These are phyloP conservation scores for Pantherophis guttatus DNA, from an alignment of 2,113 vertebrate genomes.

Conservation along the genomic window DNA sequence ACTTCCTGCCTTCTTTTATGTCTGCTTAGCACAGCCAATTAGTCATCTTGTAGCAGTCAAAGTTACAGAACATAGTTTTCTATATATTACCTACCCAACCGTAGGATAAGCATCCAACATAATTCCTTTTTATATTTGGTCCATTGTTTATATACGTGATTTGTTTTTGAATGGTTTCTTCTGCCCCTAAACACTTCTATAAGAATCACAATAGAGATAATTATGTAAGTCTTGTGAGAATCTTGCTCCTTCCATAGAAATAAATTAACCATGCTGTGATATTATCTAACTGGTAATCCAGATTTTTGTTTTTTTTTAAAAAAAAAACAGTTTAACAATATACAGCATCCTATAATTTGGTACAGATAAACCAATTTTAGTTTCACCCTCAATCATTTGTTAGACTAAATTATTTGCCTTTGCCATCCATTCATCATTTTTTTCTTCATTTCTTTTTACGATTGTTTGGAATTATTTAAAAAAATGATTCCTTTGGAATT, in stretches of 20 bases:
- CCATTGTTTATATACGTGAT: background rate
- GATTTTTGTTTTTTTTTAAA: background rate
- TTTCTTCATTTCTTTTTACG: background rate
- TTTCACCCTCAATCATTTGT: background rate
- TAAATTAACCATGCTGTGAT: background rate
- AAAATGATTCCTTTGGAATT: background rate
- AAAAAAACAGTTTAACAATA: background rate
- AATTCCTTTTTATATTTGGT: background rate
- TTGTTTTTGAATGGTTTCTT: background rate
- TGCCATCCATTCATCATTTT: background rate
- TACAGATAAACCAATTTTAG: background rate
- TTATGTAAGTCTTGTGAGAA: background rate
- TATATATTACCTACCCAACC: no score
- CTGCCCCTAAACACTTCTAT: background rate
- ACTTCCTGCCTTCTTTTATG: no score
- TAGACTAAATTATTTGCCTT: background rate
- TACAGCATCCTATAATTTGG: background rate
- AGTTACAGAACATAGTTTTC: no score
- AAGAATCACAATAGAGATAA: background rate
- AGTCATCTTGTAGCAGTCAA: no score
- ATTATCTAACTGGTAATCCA: background rate
- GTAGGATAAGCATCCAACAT: no score
- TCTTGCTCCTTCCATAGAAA: background rate
- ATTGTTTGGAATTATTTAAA: background rate
- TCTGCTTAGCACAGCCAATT: no score